These are phyloP conservation scores for Elachura formosa DNA, from an alignment of 2,113 vertebrate species.

Conservation along the genomic window DNA sequence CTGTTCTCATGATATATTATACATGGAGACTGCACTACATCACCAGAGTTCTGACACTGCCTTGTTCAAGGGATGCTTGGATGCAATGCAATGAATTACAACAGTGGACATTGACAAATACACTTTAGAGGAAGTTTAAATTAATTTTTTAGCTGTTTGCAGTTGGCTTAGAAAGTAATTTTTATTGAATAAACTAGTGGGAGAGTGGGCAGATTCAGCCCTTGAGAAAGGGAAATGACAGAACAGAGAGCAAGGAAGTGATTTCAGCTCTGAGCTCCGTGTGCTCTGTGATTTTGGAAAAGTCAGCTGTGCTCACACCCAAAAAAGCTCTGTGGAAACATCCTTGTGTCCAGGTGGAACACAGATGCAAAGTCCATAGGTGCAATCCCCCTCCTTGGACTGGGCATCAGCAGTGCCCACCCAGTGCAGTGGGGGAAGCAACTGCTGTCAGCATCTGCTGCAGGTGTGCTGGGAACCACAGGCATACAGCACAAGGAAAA, in stretches of 20 bases:
- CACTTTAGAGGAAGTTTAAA: conserved; percentile 65
- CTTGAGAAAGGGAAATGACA: background rate
- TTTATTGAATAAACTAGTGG: conserved; percentile 69
- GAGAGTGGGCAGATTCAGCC: background rate
- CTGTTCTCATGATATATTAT: conserved; percentile 68
- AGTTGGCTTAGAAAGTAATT: conserved; percentile 70
- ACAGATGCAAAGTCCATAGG: accelerated
- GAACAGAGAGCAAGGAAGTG: background rate
- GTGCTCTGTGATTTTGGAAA: background rate
- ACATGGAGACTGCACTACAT: conserved; percentile 63
- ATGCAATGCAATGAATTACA: conserved; percentile 72
- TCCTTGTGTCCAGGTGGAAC: background rate
- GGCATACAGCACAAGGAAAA: background rate
- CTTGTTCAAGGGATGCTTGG: conserved; percentile 59
- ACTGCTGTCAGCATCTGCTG: background rate
- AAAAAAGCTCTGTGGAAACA: background rate
- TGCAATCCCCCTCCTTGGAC: accelerated
- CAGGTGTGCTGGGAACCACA: background rate
- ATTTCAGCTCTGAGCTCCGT: background rate
- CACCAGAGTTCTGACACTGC: conserved; percentile 68
- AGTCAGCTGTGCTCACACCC: background rate
- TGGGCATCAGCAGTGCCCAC: background rate
- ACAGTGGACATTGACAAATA: conserved; percentile 70
- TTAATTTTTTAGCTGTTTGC: conserved; percentile 73
- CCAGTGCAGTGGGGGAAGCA: accelerated